Evolutionary conservation across 2,888 invertebrate species (phyloP), one percentile per base, ranked within the genome.

Genomic region (Zele albiditarsus): DNA sequence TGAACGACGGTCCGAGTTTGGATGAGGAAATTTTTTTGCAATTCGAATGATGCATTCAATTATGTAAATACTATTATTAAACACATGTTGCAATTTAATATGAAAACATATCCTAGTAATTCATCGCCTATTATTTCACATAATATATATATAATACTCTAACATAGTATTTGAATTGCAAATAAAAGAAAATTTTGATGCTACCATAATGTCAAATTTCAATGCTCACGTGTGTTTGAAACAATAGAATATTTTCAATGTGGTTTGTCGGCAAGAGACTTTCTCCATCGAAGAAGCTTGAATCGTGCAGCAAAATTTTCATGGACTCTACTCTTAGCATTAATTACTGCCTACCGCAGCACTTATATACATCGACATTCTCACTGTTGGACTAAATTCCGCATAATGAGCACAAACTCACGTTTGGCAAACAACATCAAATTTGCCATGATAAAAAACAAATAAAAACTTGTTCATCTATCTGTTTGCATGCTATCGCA

Each of bases 291-390:
- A 3, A 20, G 16, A 20, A 31, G 53, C 53, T 49, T 31, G n/a
- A 63, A 31, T 57, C 49, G 69, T 63, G 53, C 72, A 23, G 71
- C 68, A 68, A 75, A 75, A 72, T 71, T 75, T 71, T 67, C 58
- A 67, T 33, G 53, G 62, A 27, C 28, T 71, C 10, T 71, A 28
- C 58, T 66, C 58, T 57, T 31, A 33, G 67, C 28, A 75, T 75
- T 72, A 75, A 75, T 72, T 75, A 75, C 38, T 65, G 70, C 53
- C n/a, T 65, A 28, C 14, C n/a, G 49, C 67, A 20, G 62, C 70
- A n/a, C n/a, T 71, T 62, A 23, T n/a, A 42, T n/a, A 8, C 38
- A 12, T 12, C 8, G 12, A 46, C 3, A 46, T 16, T 53, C 10
- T 23, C 20, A 23, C 6, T 53, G 53, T 53, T 20, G 20, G 8